These are phyloP conservation scores for Scolanthus callimorphus DNA, from an alignment of 92 coral and sea anemone species.

Conservation along the genomic window DNA sequence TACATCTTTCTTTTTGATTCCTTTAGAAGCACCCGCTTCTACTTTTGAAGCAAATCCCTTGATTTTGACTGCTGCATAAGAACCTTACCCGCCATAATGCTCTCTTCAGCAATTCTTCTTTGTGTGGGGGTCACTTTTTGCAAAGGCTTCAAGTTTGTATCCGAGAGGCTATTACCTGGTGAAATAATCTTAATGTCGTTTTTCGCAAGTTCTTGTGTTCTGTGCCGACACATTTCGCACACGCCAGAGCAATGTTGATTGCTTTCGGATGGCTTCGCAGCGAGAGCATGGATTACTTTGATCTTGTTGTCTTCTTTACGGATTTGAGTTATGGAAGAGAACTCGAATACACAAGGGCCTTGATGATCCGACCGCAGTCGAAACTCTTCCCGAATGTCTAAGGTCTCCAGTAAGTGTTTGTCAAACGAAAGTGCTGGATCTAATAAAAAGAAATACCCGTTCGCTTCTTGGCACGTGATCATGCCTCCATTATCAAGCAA, in stretches of 20 bases:
- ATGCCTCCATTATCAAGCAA: conserved; percentile 71
- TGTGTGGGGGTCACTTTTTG: conserved; percentile 79
- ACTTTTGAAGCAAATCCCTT: conserved; percentile 36
- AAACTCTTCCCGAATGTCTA: conserved; percentile 44
- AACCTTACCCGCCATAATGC: conserved; percentile 44
- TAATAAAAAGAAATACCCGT: conserved; percentile 55
- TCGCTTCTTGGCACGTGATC: conserved; percentile 67
- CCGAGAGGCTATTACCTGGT: conserved; percentile 14
- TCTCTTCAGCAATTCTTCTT: conserved; percentile 74
- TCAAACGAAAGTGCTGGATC: conserved; percentile 92
- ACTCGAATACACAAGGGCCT: conserved; percentile 15
- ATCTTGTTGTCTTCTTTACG: conserved; percentile 56
- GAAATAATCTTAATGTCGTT: conserved; percentile 8
- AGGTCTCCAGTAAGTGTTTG: conserved; percentile 70
- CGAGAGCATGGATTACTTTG: conserved; percentile 48
- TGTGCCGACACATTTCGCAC: conserved; percentile 53
- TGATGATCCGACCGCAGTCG: conserved; percentile 32
- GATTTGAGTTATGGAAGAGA: conserved; percentile 37
- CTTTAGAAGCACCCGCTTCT: conserved; percentile 30
- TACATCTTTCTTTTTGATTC: conserved; percentile 20
- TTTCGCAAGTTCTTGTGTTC: conserved; percentile 27
- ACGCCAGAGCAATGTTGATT: conserved; percentile 5
- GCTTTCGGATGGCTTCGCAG: conserved; percentile 22
- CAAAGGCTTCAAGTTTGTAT: conserved; percentile 58
- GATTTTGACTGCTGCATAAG: conserved; percentile 35